Percentiles rank a stretch among this genome's conserved stretches.
Evolutionary conservation across 2,888 invertebrate species (phyloP).

Genomic region (Proisotoma minuta): DNA sequence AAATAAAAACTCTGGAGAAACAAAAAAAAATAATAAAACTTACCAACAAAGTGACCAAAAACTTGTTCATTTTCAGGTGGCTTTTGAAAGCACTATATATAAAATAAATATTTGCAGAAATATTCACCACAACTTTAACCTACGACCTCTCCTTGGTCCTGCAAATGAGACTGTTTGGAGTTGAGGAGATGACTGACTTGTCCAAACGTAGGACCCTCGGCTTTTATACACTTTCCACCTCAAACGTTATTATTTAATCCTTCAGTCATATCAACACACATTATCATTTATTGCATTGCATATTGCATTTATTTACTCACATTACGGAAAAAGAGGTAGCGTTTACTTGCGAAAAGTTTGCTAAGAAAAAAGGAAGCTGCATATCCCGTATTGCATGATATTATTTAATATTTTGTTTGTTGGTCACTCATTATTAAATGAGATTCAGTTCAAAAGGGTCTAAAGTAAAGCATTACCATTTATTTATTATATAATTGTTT

Average conservation of each 20-base stretch:
- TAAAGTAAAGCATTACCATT: background rate
- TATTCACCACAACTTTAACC: background rate
- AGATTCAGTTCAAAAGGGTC: background rate
- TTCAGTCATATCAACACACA: background rate
- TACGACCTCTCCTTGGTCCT: background rate
- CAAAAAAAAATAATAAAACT: conserved; percentile 9
- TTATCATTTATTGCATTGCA: background rate
- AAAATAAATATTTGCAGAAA: background rate
- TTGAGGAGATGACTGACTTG: background rate
- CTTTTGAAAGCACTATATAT: background rate
- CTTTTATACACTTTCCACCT: background rate
- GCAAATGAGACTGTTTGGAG: no score
- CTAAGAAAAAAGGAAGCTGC: background rate
- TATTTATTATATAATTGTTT: conserved; percentile 24
- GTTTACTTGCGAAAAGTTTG: background rate
- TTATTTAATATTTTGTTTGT: no score
- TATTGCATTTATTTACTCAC: background rate
- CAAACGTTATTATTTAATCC: background rate
- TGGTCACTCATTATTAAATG: background rate
- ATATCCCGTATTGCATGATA: no score
- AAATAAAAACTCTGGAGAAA: background rate
- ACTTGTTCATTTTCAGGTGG: conserved; percentile 19
- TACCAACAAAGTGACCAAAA: conserved; percentile 32
- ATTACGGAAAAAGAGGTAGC: background rate
- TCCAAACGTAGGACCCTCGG: background rate